Evolutionary conservation across 37 sponge, comb jelly and placozoan genomes (phyloP), one percentile per base, ranked within the genome.

Genomic region (Dysidea cf. avara): DNA sequence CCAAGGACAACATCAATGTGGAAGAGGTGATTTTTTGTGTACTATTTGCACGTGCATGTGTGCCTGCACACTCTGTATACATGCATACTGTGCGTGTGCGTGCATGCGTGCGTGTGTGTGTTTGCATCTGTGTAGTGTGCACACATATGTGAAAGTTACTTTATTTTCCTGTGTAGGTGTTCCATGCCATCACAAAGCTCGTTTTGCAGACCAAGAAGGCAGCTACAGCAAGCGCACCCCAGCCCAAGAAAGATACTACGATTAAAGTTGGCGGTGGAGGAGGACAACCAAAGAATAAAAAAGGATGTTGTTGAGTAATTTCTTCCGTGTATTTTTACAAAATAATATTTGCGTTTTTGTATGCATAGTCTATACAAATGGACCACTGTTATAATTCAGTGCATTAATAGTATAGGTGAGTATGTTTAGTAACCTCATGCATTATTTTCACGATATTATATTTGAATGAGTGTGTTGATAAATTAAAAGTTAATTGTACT

Each of bases 1-100:
- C 99, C 0, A 99, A 99, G 47, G 99, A 99, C 21, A 92, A 99
- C 69, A 68, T 87, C 39, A 99, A 99, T 62, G 89, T 99, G 24
- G 99, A 99, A 81, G 96, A 91, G 76, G 97, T 96, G n/a, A n/a
- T n/a, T n/a, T n/a, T n/a, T 20, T 58, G 92, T 69, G 32, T 16
- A 30, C 9, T 5, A 20, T 16, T 37, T 33, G 47, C 7, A 20
- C 12, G 66, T 64, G 13, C 18, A 17, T 7, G 11, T 64, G 13
- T 30, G 33, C 14, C 11, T 64, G 11, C 39, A 54, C 47, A 59
- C 20, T n/a, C n/a, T n/a, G n/a, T n/a, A n/a, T n/a, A n/a, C n/a
- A n/a, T n/a, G n/a, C n/a, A n/a, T n/a, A n/a, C n/a, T n/a, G n/a
- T n/a, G n/a, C n/a, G n/a, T n/a, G n/a, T n/a, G n/a, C 26, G 58